Evolutionary conservation across 2,113 vertebrate genomes (phyloP), one percentile per base, ranked within the genome.

Genomic region (Copsychus sechellarum): DNA sequence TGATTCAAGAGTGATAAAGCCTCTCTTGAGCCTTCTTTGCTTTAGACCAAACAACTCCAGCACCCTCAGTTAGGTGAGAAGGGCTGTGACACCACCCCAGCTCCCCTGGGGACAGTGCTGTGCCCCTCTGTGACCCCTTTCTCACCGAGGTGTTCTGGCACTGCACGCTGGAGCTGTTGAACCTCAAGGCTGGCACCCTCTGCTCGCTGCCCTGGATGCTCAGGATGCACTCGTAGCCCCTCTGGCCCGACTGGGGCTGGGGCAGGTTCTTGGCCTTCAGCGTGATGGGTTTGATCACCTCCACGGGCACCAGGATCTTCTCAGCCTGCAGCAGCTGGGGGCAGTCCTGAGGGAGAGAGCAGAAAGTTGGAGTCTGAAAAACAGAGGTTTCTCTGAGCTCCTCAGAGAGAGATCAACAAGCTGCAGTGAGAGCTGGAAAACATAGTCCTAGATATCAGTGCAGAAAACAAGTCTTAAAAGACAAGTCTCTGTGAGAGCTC

Each of bases 61-160:
- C 1, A 0, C 15, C 31, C 22, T 14, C 4, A 29, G 1, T 23
- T 2, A n/a, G 6, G 3, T 21, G 10, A 62, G 26, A 79, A 43
- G 11, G 11, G 18, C 23, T 45, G 38, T 60, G 70, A 3, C 50
- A 69, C 4, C 4, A 9, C 22, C 31, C 42, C 18, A 25, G 21
- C 3, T 6, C 6, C 58, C 54, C 2, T 4, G 24, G 38, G 34
- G 71, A 88, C 42, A n/a, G 54, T 2, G 50, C 50, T 77, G 21
- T 38, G 85, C 42, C 58, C 45, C 53, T 31, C 20, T 19, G 23
- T 13, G 23, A 2, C 14, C 65, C 54, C 48, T 28, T 42, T 96
- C 99, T 99, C 97, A 99, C 99, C 31, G 99, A 99, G 53, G 99
- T 99, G 98, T 99, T 99, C 96, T 99, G 99, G 97, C 99, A 99